Evolutionary conservation across 1,140 invertebrate genomes (phyloP).

Genomic region (Phortica variegata): DNA sequence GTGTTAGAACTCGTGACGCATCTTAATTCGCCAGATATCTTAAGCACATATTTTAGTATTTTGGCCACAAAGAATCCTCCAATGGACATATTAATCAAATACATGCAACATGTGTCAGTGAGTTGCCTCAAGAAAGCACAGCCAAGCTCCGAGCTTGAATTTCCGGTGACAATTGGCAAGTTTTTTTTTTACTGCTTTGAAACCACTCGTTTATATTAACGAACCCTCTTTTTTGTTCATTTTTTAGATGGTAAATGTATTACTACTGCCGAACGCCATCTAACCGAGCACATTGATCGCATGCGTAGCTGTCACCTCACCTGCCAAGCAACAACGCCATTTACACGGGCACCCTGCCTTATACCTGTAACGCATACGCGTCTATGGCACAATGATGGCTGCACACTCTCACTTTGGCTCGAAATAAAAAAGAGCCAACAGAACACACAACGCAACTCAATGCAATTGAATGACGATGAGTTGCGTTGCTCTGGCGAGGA

Average conservation of each 20-base stretch:
- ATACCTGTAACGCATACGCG: constrained; percentile 44
- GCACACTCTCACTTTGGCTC: constrained; percentile 47
- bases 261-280: constrained; percentile 31
- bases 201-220: not conserved
- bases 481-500: constrained; percentile 40
- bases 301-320: constrained; percentile 41
- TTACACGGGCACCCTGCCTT: constrained; percentile 45
- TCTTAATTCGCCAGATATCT: constrained; percentile 43
- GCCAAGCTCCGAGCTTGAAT: constrained; percentile 44
- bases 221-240: constrained; percentile 3
- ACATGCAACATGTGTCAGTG: constrained; percentile 41
- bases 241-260: constrained; percentile 41
- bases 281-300: constrained; percentile 40
- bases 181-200: too few species aligned
- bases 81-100: constrained; percentile 40
- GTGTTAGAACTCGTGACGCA: constrained; percentile 46
- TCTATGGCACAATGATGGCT: constrained; percentile 41
- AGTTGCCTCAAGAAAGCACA: constrained; percentile 30
- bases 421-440: constrained; percentile 31
- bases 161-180: constrained; percentile 35
- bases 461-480: constrained; percentile 41
- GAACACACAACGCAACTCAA: constrained; percentile 35
- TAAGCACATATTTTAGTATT: constrained; percentile 41
- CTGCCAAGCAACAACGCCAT: constrained; percentile 36
- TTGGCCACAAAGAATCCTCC: constrained; percentile 45